Percentiles rank a stretch among this genome's conserved stretches.
Evolutionary conservation across 2,113 vertebrate species (phyloP).

Genomic region (Mystacornis crossleyi): DNA sequence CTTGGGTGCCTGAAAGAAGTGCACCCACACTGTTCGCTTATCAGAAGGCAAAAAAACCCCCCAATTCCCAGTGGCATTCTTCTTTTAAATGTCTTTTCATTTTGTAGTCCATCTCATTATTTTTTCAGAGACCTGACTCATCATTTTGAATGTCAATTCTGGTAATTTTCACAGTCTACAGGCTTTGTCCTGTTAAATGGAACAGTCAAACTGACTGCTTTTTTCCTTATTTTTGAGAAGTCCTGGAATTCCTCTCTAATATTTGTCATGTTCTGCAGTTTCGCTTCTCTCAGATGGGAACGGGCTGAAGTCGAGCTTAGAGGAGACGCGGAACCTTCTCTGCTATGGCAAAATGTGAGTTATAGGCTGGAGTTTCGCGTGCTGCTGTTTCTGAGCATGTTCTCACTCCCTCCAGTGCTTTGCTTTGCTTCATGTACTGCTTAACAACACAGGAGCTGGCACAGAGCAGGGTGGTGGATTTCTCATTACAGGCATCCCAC

Average conservation of each 20-base stretch:
- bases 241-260: background rate
- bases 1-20: background rate
- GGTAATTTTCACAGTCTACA: slow-evolving; percentile 6
- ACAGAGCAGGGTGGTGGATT: background rate
- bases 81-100: slow-evolving; percentile 27
- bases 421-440: slow-evolving; percentile 22
- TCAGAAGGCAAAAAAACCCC: background rate
- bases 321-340: background rate
- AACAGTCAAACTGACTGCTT: background rate
- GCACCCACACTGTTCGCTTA: background rate
- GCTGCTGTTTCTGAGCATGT: background rate
- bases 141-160: slow-evolving; percentile 22
- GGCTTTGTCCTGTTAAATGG: slow-evolving; percentile 9
- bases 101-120: slow-evolving; percentile 8
- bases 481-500: slow-evolving; percentile 9
- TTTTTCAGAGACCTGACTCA: slow-evolving; percentile 28
- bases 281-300: background rate
- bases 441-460: slow-evolving; percentile 12
- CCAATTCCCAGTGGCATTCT: background rate
- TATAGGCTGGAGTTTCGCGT: background rate
- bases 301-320: background rate
- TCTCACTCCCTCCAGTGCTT: background rate
- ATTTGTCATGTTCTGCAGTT: background rate
- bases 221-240: background rate
- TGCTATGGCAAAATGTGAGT: background rate